These are phyloP conservation scores for Peromyscus eremicus DNA, from an alignment of 2,797 vertebrate species.

Conservation along the genomic window DNA sequence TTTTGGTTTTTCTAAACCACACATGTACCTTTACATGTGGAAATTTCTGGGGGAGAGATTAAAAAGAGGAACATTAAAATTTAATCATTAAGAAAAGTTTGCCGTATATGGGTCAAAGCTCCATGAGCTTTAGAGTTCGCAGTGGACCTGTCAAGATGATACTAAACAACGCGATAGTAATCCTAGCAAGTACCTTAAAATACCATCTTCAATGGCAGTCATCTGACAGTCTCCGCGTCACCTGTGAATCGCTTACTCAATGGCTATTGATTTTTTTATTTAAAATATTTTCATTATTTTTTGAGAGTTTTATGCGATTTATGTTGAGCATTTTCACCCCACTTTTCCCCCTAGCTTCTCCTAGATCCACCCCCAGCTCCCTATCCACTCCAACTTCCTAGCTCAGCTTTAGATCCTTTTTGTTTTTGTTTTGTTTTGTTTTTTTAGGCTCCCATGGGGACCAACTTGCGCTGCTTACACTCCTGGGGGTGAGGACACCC, in stretches of 20 bases:
- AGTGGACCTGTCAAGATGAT: not conserved
- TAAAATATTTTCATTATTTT: not conserved
- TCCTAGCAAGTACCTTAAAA: not conserved
- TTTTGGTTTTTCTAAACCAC: slow-evolving; percentile 22
- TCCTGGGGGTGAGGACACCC: not conserved
- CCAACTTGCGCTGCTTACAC: not conserved
- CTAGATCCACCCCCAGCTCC: not conserved
- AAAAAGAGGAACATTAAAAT: slow-evolving; percentile 56
- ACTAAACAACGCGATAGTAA: not conserved
- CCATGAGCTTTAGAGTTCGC: slow-evolving; percentile 53
- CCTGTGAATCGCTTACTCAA: not conserved
- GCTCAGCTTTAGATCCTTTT: not conserved
- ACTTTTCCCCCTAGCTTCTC: not conserved
- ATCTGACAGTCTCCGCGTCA: not conserved
- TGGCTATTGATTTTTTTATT: not conserved
- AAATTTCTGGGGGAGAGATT: slow-evolving; percentile 30
- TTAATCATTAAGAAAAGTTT: slow-evolving; percentile 65
- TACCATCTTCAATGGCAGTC: not conserved
- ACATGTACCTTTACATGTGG: not conserved
- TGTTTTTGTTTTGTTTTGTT: not conserved
- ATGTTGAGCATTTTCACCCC: not conserved
- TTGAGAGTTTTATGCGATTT: not conserved
- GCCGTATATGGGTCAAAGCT: slow-evolving; percentile 38
- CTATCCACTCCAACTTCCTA: not conserved
- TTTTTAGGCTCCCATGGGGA: not conserved